Percentiles rank a stretch among this genome's conserved stretches.
phyloP scores from a whole-genome alignment of 2,888 invertebrate genomes.

The Mechanitis messenoides region DNA sequence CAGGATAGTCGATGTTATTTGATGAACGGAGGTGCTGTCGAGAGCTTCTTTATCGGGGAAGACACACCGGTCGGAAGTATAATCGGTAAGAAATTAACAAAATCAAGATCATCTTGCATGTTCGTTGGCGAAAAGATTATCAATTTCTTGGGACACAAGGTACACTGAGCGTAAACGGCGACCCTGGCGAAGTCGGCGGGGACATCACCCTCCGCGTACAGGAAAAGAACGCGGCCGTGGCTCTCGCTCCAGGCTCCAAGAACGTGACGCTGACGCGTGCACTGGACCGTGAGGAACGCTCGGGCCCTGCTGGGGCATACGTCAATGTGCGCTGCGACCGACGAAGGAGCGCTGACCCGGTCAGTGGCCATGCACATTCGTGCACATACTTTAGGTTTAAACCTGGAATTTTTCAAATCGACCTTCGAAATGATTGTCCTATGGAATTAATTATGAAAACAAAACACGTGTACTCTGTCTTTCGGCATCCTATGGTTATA shows the following conservation, averaged over 20 bases:
- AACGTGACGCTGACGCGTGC: slow-evolving; percentile 86
- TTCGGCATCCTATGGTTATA: too few species aligned
- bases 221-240: slow-evolving; percentile 85
- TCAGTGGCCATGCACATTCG: slow-evolving; percentile 42
- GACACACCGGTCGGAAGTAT: slow-evolving; percentile 87
- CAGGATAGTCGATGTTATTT: slow-evolving; percentile 92
- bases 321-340: slow-evolving; percentile 91
- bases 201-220: slow-evolving; percentile 87
- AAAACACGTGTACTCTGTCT: too few species aligned
- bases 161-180: slow-evolving; percentile 86
- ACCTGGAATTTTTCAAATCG: too few species aligned
- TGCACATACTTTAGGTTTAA: too few species aligned
- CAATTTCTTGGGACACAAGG: slow-evolving; percentile 48
- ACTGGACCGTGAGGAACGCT: slow-evolving; percentile 89
- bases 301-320: slow-evolving; percentile 89
- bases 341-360: slow-evolving; percentile 85
- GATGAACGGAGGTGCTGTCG: slow-evolving; percentile 92
- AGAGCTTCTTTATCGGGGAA: slow-evolving; percentile 93
- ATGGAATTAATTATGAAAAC: too few species aligned
- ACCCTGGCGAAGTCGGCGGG: slow-evolving; percentile 85
- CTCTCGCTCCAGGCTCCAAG: slow-evolving; percentile 85
- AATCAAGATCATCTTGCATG: neutral
- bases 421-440: neutral
- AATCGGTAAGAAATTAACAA: slow-evolving; percentile 73
- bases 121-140: neutral